Percentiles rank a stretch among this genome's conserved stretches.
phyloP scores from a whole-genome alignment of 1,140 invertebrate species.

The Trachymyrmex cornetzi region DNA sequence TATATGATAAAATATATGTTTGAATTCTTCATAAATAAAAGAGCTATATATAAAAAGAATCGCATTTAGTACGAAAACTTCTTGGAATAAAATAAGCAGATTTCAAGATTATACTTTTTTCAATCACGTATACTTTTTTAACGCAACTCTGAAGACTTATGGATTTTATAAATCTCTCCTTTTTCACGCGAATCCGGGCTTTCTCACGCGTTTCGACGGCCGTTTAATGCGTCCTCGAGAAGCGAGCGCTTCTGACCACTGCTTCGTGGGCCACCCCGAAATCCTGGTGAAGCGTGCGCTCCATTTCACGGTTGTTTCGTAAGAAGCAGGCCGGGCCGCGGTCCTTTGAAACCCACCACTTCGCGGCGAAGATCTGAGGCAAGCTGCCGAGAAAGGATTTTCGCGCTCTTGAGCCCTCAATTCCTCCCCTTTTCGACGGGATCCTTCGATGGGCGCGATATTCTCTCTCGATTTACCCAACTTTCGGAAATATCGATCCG shows the following conservation, averaged over 20 bases:
- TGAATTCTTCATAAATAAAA: not conserved
- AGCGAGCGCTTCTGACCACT: slow-evolving; percentile 48
- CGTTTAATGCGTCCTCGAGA: slow-evolving; percentile 43
- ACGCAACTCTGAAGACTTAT: not conserved
- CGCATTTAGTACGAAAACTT: not conserved
- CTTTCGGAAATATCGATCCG: slow-evolving; percentile 59
- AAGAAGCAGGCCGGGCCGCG: slow-evolving; percentile 55
- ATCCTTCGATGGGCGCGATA: slow-evolving; percentile 36
- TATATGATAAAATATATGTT: too few relatives aligned
- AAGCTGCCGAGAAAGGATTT: slow-evolving; percentile 80
- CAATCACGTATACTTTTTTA: not conserved
- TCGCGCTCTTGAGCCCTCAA: slow-evolving; percentile 83
- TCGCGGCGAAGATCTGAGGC: slow-evolving; percentile 78
- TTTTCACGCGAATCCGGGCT: slow-evolving; percentile 57
- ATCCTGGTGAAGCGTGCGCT: slow-evolving; percentile 71
- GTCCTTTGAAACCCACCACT: slow-evolving; percentile 80
- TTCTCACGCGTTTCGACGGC: slow-evolving; percentile 59
- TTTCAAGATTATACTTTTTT: slow-evolving; percentile 1
- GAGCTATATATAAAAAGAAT: not conserved
- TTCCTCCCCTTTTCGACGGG: slow-evolving; percentile 52
- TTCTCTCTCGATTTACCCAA: slow-evolving; percentile 58
- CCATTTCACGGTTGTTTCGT: slow-evolving; percentile 68
- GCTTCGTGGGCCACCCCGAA: slow-evolving; percentile 70
- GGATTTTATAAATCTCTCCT: slow-evolving; percentile 15
- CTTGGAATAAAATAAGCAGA: not conserved